Base-by-base conservation (phyloP, 2,888 invertebrate species). In the Aphrophora alni region DNA sequence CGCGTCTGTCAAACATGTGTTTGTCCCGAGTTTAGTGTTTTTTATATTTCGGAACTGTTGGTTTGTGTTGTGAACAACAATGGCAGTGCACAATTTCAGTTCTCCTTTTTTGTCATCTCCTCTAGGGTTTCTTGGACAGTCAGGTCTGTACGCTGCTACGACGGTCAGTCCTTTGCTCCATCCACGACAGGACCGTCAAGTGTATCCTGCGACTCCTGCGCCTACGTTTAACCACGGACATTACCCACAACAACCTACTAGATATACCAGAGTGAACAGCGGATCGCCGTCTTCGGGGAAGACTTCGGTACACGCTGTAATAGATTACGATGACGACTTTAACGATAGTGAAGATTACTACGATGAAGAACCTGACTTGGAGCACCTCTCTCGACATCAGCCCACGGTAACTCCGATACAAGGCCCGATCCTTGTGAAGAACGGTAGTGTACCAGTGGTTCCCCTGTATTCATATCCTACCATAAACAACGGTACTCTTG, bases 381-480 rank as follows among this genome's bases (percentile, higher is more conserved):
- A 79, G 59, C 72, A 73, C 1, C 33, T 81, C 33, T 82, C 77
- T 4, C 78, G 81, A 24, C 76, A 79, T 38, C 51, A 38, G 7
- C 77, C 78, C 14, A 81, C 93, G 21, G 95, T 95, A 76, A 95
- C 96, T 26, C 96, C 96, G 28, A 94, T 96, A 81, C 95, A 95
- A 88, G 96, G 96, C 44, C 96, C 96, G n/a, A 96, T 96, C 87
- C 88, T 96, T 84, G 83, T 85, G 81, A 94, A 95, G 88, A 96
- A 96, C 88, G 95, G 95, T 81, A 92, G 93, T 71, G 95, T 96
- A 76, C 96, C 96, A 73, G 96, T 96, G 7, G 95, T 96, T 83
- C 96, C 96, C 26, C 90, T 96, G 71, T 96, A 95, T 85, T 94
- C 96, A 77, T 96, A 96, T 82, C 94, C 94, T 75, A 94, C 94